phyloP scores from a whole-genome alignment of 2,113 vertebrate genomes.

The Dasyurus viverrinus region DNA sequence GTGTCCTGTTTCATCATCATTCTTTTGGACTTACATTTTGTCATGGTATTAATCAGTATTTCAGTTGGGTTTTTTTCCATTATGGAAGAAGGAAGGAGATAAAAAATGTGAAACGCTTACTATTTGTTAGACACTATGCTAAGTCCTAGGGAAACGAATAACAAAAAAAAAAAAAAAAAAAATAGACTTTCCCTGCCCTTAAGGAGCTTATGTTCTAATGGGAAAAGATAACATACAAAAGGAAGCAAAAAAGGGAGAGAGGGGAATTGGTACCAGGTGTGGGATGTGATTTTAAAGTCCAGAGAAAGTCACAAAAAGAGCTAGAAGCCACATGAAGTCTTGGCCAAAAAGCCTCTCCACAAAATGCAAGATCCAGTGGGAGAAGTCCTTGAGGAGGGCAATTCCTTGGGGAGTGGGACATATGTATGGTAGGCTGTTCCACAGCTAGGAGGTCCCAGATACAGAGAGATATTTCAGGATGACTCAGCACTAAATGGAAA shows the following conservation, averaged over 20 bases:
- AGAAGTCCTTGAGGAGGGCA: not conserved
- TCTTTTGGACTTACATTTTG: not conserved
- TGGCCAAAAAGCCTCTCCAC: not conserved
- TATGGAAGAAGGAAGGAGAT: not conserved
- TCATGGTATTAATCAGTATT: not conserved
- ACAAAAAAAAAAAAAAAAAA: not conserved
- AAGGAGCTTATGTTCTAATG: not conserved
- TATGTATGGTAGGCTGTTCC: not conserved
- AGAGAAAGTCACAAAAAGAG: not conserved
- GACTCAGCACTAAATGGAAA: not conserved
- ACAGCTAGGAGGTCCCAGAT: not conserved
- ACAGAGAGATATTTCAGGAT: not conserved
- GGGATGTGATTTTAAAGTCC: not conserved
- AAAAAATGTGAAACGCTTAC: not conserved
- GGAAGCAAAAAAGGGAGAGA: not conserved
- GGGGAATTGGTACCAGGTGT: slow-evolving; percentile 33
- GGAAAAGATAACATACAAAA: not conserved
- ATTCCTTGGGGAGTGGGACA: not conserved
- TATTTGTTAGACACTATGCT: not conserved
- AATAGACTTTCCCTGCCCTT: not conserved
- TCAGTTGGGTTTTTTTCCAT: not conserved
- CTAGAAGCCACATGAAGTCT: not conserved
- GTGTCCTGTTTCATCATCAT: not conserved
- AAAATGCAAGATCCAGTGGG: not conserved
- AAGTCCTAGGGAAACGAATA: not conserved